Evolutionary conservation across 2,888 invertebrate genomes (phyloP).

Genomic region (Hylaea fasciaria): DNA sequence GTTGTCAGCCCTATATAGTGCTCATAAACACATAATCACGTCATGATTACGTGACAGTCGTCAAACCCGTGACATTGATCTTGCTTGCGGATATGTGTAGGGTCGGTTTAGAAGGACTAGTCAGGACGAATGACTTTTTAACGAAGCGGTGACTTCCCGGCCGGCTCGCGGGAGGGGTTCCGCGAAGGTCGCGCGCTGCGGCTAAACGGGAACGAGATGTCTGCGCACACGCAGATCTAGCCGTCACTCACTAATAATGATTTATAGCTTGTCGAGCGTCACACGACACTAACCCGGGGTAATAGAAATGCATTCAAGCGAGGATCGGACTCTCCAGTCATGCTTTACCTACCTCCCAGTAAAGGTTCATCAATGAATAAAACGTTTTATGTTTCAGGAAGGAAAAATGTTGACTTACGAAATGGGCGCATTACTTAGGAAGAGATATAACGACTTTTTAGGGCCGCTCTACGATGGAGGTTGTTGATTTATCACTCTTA

Average conservation of each 20-base stretch:
- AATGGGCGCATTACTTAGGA: slow-evolving; percentile 83
- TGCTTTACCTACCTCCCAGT: not conserved
- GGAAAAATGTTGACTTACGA: slow-evolving; percentile 84
- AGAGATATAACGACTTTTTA: slow-evolving; percentile 80
- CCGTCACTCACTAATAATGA: slow-evolving; percentile 76
- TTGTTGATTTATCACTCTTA: slow-evolving; percentile 42
- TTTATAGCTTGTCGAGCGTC: slow-evolving; percentile 67
- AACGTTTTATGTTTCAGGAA: slow-evolving; percentile 67
- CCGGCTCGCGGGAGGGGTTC: slow-evolving; percentile 62
- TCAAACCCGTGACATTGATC: slow-evolving; percentile 53
- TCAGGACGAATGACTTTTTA: slow-evolving; percentile 66
- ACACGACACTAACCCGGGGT: slow-evolving; percentile 40
- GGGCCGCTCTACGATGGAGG: slow-evolving; percentile 75
- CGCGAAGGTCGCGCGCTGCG: slow-evolving; percentile 68
- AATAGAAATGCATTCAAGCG: slow-evolving; percentile 23
- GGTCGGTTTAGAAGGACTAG: slow-evolving; percentile 54
- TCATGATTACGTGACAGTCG: not conserved
- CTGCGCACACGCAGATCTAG: slow-evolving; percentile 60
- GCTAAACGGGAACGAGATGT: slow-evolving; percentile 72
- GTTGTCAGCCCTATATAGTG: no score
- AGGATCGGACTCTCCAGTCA: not conserved
- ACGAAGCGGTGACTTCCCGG: slow-evolving; percentile 71
- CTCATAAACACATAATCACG: no score
- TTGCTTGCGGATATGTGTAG: slow-evolving; percentile 50
- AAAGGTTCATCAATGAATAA: not conserved